phyloP scores from a whole-genome alignment of 2,113 vertebrate genomes.

The Chaetorhynchus papuensis region DNA sequence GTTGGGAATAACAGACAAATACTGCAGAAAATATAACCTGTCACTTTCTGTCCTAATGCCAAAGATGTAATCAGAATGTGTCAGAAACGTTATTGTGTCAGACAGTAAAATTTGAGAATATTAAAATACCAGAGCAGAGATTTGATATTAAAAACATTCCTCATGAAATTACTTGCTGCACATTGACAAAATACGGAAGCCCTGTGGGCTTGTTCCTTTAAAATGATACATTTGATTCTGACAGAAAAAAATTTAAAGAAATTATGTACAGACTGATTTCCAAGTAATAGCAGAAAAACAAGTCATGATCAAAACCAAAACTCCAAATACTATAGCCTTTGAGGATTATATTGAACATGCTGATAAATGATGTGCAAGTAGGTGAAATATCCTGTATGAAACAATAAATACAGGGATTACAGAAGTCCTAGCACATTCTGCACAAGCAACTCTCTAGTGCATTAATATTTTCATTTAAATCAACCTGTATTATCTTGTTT shows the following conservation, averaged over 20 bases:
- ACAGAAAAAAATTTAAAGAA: not conserved
- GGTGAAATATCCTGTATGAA: not conserved
- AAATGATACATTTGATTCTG: not conserved
- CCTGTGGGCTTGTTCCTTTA: constrained; percentile 2
- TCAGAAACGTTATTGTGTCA: not conserved
- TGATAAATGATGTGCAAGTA: not conserved
- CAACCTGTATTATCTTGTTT: not conserved
- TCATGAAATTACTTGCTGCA: constrained; percentile 25
- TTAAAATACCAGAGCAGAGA: not conserved
- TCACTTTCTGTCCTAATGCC: not conserved
- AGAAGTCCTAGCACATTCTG: not conserved
- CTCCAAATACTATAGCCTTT: not conserved
- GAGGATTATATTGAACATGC: not conserved
- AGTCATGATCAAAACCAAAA: not conserved
- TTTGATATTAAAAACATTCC: constrained; percentile 26
- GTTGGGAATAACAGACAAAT: not conserved
- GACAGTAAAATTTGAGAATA: not conserved
- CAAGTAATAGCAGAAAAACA: not conserved
- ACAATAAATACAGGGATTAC: not conserved
- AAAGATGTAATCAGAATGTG: not conserved
- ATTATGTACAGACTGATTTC: not conserved
- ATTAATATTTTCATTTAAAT: not conserved
- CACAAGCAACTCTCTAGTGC: not conserved
- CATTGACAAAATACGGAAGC: not conserved
- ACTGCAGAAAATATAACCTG: not conserved